A percentile compares a stretch with the other conserved stretches of the same genome.
phyloP scores from a whole-genome alignment of 2,888 invertebrate species.

The Trichacis sp. region DNA sequence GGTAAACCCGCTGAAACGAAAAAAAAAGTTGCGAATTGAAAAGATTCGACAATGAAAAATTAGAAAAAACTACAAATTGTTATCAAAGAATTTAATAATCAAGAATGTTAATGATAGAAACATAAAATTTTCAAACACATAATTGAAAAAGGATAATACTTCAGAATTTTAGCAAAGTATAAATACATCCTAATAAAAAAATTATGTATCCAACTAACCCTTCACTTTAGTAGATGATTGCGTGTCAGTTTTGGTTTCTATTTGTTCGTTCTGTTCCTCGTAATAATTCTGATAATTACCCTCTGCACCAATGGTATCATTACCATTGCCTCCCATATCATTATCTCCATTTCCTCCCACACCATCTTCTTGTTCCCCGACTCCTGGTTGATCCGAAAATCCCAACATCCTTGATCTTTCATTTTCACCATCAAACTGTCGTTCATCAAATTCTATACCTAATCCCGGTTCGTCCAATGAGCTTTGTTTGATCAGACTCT shows the following conservation, averaged over 20 bases:
- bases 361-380: conserved; percentile 71
- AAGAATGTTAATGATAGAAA: too few relatives aligned
- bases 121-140: too few relatives aligned
- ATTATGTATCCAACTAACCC: too few relatives aligned
- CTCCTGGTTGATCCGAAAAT: conserved; percentile 45
- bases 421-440: conserved; percentile 18
- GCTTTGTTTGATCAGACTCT: conserved; percentile 91
- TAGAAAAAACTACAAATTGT: too few relatives aligned
- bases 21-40: too few relatives aligned
- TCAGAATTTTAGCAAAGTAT: too few relatives aligned
- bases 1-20: conserved; percentile 77
- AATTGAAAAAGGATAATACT: too few relatives aligned
- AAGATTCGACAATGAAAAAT: too few relatives aligned
- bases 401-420: conserved; percentile 35
- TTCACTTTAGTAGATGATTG: conserved; percentile 66
- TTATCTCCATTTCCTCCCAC: conserved; percentile 69
- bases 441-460: conserved; percentile 65
- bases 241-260: conserved; percentile 70
- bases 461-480: conserved; percentile 86
- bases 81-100: too few relatives aligned
- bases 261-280: conserved; percentile 67
- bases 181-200: too few relatives aligned
- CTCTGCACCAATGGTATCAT: conserved; percentile 16
- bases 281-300: conserved; percentile 51
- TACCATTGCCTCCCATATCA: conserved; percentile 52